Percentiles rank a stretch among this genome's conserved stretches.
These are phyloP conservation scores for Cetonia aurata DNA, from an alignment of 2,888 invertebrate species.

Conservation along the genomic window DNA sequence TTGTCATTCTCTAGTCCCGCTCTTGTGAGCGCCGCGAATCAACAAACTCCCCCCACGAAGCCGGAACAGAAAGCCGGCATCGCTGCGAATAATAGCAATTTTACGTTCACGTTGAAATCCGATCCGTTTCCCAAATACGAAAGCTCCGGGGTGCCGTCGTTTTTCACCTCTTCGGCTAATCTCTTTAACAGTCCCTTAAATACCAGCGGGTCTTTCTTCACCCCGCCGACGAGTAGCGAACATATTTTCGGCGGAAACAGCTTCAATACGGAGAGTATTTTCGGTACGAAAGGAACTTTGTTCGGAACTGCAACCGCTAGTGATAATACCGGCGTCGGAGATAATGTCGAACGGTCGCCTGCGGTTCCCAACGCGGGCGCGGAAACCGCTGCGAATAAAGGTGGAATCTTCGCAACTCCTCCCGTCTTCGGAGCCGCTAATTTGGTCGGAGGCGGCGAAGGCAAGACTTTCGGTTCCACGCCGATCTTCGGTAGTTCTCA, in stretches of 20 bases:
- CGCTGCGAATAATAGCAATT: not conserved
- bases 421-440: constrained; percentile 18
- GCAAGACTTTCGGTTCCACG: constrained; percentile 6
- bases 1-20: constrained; percentile 17
- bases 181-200: constrained; percentile 44
- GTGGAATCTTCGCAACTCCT: not conserved
- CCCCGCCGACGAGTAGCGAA: constrained; percentile 31
- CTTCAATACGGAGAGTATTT: constrained; percentile 8
- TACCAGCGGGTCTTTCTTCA: constrained; percentile 31
- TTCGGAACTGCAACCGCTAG: not conserved
- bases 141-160: not conserved
- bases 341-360: not conserved
- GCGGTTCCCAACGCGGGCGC: not conserved
- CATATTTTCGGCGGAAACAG: constrained; percentile 51
- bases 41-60: not conserved
- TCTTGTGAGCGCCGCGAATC: constrained; percentile 13
- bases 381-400: not conserved
- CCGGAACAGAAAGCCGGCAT: constrained; percentile 5
- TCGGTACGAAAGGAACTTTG: constrained; percentile 18
- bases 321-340: not conserved
- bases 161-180: constrained; percentile 4
- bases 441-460: not conserved
- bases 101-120: constrained; percentile 13
- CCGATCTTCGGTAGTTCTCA: constrained; percentile 24
- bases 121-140: not conserved